phyloP scores from a whole-genome alignment of 2,888 invertebrate genomes.

The Mongoloraphidia duomilia region DNA sequence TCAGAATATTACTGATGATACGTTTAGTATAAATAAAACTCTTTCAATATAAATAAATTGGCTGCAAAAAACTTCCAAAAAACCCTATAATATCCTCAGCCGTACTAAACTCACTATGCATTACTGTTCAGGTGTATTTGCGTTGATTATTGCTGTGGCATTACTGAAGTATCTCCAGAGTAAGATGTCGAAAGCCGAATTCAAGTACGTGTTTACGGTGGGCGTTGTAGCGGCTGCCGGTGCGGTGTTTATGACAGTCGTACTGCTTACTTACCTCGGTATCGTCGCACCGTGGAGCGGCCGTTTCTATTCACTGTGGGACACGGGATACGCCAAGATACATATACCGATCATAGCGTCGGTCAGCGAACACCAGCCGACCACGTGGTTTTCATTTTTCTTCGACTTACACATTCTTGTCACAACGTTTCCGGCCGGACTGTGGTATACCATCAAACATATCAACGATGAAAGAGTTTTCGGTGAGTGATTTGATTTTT shows the following conservation, averaged over 20 bases:
- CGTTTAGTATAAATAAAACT: too few relatives aligned
- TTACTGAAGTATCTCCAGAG: slow-evolving; percentile 76
- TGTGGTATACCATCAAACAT: slow-evolving; percentile 97
- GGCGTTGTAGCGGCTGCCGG: slow-evolving; percentile 64
- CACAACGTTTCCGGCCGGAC: slow-evolving; percentile 92
- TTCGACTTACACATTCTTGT: slow-evolving; percentile 95
- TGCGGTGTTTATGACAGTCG: slow-evolving; percentile 69
- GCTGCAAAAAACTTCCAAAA: too few relatives aligned
- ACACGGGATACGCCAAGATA: slow-evolving; percentile 98
- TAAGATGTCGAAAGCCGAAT: slow-evolving; percentile 75
- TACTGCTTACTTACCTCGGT: slow-evolving; percentile 82
- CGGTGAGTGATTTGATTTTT: slow-evolving; percentile 43
- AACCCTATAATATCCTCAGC: too few relatives aligned
- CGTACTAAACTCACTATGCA: too few relatives aligned
- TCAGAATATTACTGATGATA: too few relatives aligned
- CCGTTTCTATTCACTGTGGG: slow-evolving; percentile 96
- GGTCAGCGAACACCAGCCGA: slow-evolving; percentile 98
- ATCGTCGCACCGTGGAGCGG: slow-evolving; percentile 95
- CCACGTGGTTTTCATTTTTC: slow-evolving; percentile 98
- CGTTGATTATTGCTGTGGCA: slow-evolving; percentile 78
- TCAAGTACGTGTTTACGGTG: slow-evolving; percentile 71
- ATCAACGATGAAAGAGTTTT: slow-evolving; percentile 96
- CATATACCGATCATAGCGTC: slow-evolving; percentile 99
- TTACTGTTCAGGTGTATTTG: slow-evolving; percentile 72
- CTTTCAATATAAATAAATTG: too few relatives aligned